Conservation (phyloP, 2,888 invertebrate species). For the Ophion costatus region DNA sequence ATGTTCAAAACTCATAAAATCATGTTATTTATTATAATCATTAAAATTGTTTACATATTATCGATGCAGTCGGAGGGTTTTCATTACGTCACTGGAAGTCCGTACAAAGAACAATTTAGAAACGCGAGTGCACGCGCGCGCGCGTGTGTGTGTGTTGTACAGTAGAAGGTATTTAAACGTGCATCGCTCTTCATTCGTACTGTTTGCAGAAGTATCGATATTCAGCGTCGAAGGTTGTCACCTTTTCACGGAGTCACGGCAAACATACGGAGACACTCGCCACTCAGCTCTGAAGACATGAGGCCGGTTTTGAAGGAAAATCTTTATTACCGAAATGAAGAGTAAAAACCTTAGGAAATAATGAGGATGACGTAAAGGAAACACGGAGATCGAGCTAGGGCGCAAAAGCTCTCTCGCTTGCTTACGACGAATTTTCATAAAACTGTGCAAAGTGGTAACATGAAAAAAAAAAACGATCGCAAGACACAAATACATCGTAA, state of each 20-base stretch:
- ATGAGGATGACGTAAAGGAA: slow-evolving; percentile 36
- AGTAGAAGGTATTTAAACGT: neutral
- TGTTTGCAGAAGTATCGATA: slow-evolving; percentile 95
- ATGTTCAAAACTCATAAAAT: no score
- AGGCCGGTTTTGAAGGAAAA: slow-evolving; percentile 70
- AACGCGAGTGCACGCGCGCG: no score
- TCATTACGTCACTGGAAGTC: no score
- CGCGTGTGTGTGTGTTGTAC: no score
- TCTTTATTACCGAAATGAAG: slow-evolving; percentile 43
- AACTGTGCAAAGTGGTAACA: slow-evolving; percentile 36
- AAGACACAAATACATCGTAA: slow-evolving; percentile 33
- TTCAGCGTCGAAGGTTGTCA: slow-evolving; percentile 97
- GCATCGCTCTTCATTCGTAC: slow-evolving; percentile 67
- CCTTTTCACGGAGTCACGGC: slow-evolving; percentile 91
- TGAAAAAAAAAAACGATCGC: slow-evolving; percentile 41
- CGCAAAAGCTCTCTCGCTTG: slow-evolving; percentile 4
- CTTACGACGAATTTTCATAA: slow-evolving; percentile 1
- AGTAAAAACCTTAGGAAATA: slow-evolving; percentile 54
- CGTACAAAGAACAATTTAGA: no score
- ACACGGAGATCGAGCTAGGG: slow-evolving; percentile 9
- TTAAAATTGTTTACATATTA: no score
- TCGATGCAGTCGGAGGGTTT: no score
- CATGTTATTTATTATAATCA: no score
- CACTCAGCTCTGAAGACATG: slow-evolving; percentile 85
- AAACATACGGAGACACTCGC: slow-evolving; percentile 87